Base-by-base conservation (phyloP, 2,888 invertebrate species). In the Cacoxenus indagator region DNA sequence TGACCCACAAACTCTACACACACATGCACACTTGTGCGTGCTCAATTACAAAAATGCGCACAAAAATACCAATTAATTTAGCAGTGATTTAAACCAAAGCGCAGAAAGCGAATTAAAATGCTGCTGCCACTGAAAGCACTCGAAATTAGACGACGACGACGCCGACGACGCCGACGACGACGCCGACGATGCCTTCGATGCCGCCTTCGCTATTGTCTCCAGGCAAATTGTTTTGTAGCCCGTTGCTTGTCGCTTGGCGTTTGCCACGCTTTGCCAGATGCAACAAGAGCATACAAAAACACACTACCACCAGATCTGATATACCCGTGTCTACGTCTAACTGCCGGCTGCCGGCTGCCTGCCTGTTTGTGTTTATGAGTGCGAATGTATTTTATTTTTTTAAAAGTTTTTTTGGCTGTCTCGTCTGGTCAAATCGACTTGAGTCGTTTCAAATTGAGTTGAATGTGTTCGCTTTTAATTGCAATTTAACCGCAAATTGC, bases 401-500 rank as follows among this genome's bases (percentile, higher is more conserved):
- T 8, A 11, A 11, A 37, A 11, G 8, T 37, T 37, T 37, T 11
- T 37, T 37, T 37, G 37, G 8, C 14, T 37, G 37, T 11, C 37
- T 37, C 37, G 37, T 37, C 37, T 37, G 37, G 37, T 37, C 37
- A 37, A 37, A 37, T 37, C 14, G 37, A 4, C 37, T 11, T 37
- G 37, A 11, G 8, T 1, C 14, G 37, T 37, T 31, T 4, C 9
- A 31, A 31, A 9, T 31, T 31, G 4, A 9, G 4, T 4, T 31
- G 31, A 6, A 31, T 9, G 59, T 55, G 65, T 65, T 45, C 57
- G 65, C n/a, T 64, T 75, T 75, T 77, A 77, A 77, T 75, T 75
- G 68, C 73, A 71, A 73, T 75, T 75, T 71, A 75, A 70, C 70
- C 68, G 68, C 54, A 59, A 51, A 77, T 64, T 73, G 69, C 68